Evolutionary conservation across 1,140 invertebrate species (phyloP).

Genomic region (Thrips palmi): DNA sequence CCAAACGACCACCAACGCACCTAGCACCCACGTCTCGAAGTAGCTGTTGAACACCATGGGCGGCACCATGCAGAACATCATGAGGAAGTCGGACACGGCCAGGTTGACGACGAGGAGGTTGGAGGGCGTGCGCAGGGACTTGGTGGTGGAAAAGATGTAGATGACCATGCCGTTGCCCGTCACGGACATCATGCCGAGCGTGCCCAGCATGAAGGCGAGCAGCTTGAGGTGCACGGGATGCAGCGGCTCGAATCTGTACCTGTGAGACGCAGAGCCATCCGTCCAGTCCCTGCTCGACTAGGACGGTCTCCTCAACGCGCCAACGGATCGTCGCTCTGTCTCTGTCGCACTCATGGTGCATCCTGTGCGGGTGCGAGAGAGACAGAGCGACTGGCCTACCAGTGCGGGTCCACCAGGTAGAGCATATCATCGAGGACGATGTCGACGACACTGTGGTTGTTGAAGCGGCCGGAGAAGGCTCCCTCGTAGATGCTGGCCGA

Average conservation of each 20-base stretch:
- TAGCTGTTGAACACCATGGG: conserved; percentile 75
- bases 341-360: too few relatives aligned
- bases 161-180: conserved; percentile 69
- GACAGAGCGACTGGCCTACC: too few relatives aligned
- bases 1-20: conserved; percentile 10
- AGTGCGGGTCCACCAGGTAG: conserved; percentile 47
- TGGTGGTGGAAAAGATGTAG: conserved; percentile 63
- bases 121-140: conserved; percentile 58
- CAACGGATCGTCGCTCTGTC: too few relatives aligned
- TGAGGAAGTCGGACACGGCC: conserved; percentile 70
- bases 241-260: conserved; percentile 51
- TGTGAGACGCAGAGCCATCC: conserved; percentile 13
- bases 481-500: too few relatives aligned
- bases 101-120: conserved; percentile 72
- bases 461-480: too few relatives aligned
- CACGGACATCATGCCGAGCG: conserved; percentile 50
- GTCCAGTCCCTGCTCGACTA: too few relatives aligned
- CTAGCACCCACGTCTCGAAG: conserved; percentile 69
- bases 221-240: conserved; percentile 62
- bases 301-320: neutral
- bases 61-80: conserved; percentile 70
- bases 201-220: conserved; percentile 51
- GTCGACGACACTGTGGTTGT: conserved; percentile 54
- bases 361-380: too few relatives aligned
- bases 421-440: conserved; percentile 52